Evolutionary conservation across 2,113 vertebrate species (phyloP), one percentile per base, ranked within the genome.

Genomic region (Chaetura pelagica): DNA sequence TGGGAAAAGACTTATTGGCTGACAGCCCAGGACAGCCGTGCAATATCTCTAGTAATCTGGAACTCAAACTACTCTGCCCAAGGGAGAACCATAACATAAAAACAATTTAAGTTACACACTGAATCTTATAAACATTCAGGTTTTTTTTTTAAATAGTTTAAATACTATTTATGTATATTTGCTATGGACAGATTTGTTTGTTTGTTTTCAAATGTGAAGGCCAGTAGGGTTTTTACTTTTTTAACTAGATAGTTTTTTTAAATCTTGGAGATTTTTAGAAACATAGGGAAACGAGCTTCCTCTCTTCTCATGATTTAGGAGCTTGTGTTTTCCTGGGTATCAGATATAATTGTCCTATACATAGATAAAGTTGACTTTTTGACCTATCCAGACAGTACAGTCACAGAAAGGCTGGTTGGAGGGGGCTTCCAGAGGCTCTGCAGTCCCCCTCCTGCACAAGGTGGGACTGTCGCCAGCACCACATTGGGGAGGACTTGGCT

Each of bases 1-100:
- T 97, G 97, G 97, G 97, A 97, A 98, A 98, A 95, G 94, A 95
- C 91, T 95, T 84, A 96, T 5, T 98, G 98, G 98, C 98, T 96
- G 81, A 69, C 88, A 95, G 97, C 98, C 98, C 96, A 97, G 97
- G 96, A 96, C 96, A 97, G 94, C 90, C 89, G 73, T 87, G 79
- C 96, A 97, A 59, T 95, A 95, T 94, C 94, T 97, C 52, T 91
- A 97, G 96, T 98, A 90, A 96, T 96, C 93, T 97, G 91, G 89
- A 96, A 97, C 79, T 98, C 97, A 94, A 95, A 86, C 91, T 95
- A 35, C 89, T 88, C 95, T 92, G 94, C 97, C 94, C 68, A 66
- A 93, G 81, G 97, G 95, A 93, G 88, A 97, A 94, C 82, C 90
- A 81, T 93, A 94, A 87, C 51, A 82, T 95, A 94, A 93, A 96